Conservation (phyloP, 1,140 invertebrate species). For the Melitaea cinxia region DNA sequence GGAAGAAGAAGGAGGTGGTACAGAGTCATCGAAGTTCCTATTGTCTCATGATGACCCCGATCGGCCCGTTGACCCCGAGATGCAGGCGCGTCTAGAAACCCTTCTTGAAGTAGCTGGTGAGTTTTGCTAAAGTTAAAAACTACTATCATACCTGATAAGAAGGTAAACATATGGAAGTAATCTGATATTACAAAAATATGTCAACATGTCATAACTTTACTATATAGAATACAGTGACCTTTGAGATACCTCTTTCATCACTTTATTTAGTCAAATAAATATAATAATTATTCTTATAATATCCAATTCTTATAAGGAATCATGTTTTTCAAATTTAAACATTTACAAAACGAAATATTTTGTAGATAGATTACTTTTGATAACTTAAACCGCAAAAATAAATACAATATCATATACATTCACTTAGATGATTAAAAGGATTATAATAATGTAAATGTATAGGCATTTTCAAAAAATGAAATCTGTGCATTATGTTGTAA, state of each 20-base stretch:
- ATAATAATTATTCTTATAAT: too few relatives aligned
- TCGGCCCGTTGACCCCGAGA: slow-evolving; percentile 93
- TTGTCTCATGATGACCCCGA: slow-evolving; percentile 88
- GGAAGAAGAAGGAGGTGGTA: slow-evolving; percentile 88
- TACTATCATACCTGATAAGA: slow-evolving; percentile 3
- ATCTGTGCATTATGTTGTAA: too few relatives aligned
- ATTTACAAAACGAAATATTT: too few relatives aligned
- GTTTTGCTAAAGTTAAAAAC: slow-evolving; percentile 34
- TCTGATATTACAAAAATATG: not conserved
- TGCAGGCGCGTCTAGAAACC: slow-evolving; percentile 93
- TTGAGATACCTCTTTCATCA: not conserved
- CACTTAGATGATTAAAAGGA: too few relatives aligned
- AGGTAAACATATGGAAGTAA: slow-evolving; percentile 1
- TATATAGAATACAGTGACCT: slow-evolving; percentile 17
- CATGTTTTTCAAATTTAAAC: too few relatives aligned
- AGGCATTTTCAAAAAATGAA: too few relatives aligned
- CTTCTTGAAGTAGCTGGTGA: slow-evolving; percentile 94
- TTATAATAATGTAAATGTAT: too few relatives aligned
- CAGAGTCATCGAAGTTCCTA: slow-evolving; percentile 90
- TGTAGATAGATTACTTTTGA: too few relatives aligned
- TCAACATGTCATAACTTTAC: slow-evolving; percentile 5
- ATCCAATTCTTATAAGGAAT: too few relatives aligned
- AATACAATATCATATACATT: too few relatives aligned
- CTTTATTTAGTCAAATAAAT: not conserved
- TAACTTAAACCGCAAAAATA: too few relatives aligned